A percentile compares a stretch with the other conserved stretches of the same genome.
Conservation (phyloP, 2,797 vertebrate genomes). For the Sebastes hubbsi region DNA sequence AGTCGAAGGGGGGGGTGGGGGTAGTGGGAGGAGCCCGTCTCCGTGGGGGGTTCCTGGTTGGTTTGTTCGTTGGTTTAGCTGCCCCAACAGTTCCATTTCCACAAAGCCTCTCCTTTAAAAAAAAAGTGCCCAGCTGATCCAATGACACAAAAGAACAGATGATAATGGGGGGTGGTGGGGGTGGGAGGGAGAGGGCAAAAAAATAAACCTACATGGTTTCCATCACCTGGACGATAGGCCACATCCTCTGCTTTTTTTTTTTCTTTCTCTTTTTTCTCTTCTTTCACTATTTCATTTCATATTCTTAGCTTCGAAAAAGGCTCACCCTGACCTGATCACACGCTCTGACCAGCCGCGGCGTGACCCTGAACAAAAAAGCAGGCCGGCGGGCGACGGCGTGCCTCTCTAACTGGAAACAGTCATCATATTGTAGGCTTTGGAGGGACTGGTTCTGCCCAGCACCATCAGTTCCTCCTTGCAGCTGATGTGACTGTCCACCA, state of each 20-base stretch:
- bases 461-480: slow-evolving; percentile 98
- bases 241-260: slow-evolving; percentile 84
- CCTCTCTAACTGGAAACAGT: slow-evolving; percentile 94
- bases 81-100: slow-evolving; percentile 88
- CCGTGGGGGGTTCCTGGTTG: slow-evolving; percentile 87
- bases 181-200: slow-evolving; percentile 35
- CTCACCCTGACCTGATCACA: slow-evolving; percentile 61
- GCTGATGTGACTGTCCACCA: slow-evolving; percentile 98
- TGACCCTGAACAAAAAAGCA: slow-evolving; percentile 73
- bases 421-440: slow-evolving; percentile 99
- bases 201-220: slow-evolving; percentile 84
- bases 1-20: slow-evolving; percentile 19
- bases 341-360: slow-evolving; percentile 55
- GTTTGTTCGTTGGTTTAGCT: slow-evolving; percentile 80
- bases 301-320: slow-evolving; percentile 82
- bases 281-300: slow-evolving; percentile 78
- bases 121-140: slow-evolving; percentile 83
- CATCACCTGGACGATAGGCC: slow-evolving; percentile 90
- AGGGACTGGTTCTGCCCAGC: slow-evolving; percentile 93
- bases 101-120: slow-evolving; percentile 80
- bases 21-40: slow-evolving; percentile 44
- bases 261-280: slow-evolving; percentile 52
- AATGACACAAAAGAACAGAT: slow-evolving; percentile 87
- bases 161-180: slow-evolving; percentile 57
- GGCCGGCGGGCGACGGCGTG: slow-evolving; percentile 43